Conservation (phyloP, 2,888 invertebrate genomes). For the Synergus gifuensis region DNA sequence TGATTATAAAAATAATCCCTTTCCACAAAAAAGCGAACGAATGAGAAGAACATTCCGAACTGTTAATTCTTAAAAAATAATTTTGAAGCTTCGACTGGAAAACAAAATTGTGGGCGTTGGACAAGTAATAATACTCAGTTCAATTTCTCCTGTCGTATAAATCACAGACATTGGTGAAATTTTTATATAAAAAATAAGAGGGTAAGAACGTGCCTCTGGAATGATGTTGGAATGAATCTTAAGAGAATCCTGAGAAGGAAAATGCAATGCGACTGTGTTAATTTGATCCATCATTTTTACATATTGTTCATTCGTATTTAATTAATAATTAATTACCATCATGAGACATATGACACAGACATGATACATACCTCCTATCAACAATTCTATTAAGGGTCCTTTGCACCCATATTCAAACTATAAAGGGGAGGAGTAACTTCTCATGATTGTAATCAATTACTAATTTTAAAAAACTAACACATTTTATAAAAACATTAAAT, state of each 20-base stretch:
- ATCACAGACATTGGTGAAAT: constrained; percentile 20
- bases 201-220: constrained; percentile 29
- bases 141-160: constrained; percentile 4
- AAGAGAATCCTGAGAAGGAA: constrained; percentile 13
- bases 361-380: too few species aligned
- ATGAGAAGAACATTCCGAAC: neutral
- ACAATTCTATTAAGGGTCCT: too few species aligned
- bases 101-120: neutral
- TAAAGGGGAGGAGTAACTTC: too few species aligned
- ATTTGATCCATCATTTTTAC: too few species aligned
- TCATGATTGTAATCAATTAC: too few species aligned
- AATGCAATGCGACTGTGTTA: neutral
- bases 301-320: neutral
- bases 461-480: too few species aligned
- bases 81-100: neutral
- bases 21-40: neutral
- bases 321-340: neutral
- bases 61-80: neutral
- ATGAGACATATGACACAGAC: too few species aligned
- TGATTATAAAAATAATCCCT: neutral
- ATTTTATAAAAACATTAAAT: neutral
- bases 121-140: neutral
- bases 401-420: too few species aligned
- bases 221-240: constrained; percentile 45
- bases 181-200: constrained; percentile 17